Evolutionary conservation across 2,888 invertebrate genomes (phyloP).

Genomic region (Timema podura): DNA sequence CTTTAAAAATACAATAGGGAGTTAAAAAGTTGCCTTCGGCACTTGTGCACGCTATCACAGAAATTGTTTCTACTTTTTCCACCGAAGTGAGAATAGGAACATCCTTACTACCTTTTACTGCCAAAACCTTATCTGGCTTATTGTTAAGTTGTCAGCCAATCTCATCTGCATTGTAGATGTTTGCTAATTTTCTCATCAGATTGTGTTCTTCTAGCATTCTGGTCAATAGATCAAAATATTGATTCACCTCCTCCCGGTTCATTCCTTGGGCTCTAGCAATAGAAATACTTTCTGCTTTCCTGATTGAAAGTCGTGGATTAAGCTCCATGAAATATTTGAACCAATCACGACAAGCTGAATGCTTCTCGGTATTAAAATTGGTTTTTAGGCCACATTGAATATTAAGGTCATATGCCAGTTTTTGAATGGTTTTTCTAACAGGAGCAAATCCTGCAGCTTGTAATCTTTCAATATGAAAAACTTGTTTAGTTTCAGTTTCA

Average conservation of each 20-base stretch:
- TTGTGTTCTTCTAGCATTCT: constrained; percentile 21
- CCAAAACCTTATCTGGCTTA: constrained; percentile 21
- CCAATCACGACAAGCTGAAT: too few relatives aligned
- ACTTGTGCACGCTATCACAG: constrained; percentile 36
- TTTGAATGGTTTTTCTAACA: too few relatives aligned
- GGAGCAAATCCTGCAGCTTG: too few relatives aligned
- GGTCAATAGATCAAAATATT: too few relatives aligned
- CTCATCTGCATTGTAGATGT: constrained; percentile 35
- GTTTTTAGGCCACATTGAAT: background rate
- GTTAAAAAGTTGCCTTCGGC: too few relatives aligned
- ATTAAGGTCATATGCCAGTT: too few relatives aligned
- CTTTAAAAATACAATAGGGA: constrained; percentile 36
- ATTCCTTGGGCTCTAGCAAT: too few relatives aligned
- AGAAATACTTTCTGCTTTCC: constrained; percentile 5
- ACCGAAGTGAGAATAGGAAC: constrained; percentile 34
- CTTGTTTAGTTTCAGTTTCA: constrained; percentile 1
- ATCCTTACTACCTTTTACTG: constrained; percentile 15
- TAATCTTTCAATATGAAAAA: background rate
- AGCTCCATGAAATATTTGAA: too few relatives aligned
- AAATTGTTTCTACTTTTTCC: constrained; percentile 39
- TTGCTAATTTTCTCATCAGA: constrained; percentile 31
- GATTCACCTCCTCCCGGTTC: too few relatives aligned
- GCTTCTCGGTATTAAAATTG: background rate
- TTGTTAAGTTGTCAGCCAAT: constrained; percentile 33
- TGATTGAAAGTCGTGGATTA: too few relatives aligned